These are phyloP conservation scores for Xiphophorus maculatus DNA, from an alignment of 2,113 vertebrate genomes.

Conservation along the genomic window DNA sequence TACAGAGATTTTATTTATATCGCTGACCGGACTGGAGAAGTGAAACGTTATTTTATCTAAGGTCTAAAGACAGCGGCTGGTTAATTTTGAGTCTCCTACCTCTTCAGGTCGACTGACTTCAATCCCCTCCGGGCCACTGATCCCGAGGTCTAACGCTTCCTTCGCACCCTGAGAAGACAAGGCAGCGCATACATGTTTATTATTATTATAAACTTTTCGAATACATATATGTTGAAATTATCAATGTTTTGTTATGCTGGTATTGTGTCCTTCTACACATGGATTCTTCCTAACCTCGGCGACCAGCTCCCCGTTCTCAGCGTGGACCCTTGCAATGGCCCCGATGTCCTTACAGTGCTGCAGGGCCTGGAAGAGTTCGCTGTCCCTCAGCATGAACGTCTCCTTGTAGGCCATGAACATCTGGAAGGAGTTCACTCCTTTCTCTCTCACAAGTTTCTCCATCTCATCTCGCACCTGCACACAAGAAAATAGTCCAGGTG, in stretches of 20 bases:
- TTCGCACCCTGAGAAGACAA: conserved; percentile 86
- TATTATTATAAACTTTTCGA: no score
- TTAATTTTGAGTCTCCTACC: conserved; percentile 70
- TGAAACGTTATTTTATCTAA: background rate
- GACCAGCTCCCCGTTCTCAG: conserved; percentile 96
- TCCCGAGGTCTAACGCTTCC: conserved; percentile 92
- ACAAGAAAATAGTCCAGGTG: background rate
- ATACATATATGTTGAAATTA: background rate
- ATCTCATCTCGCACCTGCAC: conserved; percentile 91
- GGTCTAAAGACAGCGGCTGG: no score
- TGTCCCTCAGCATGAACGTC: conserved; percentile 94
- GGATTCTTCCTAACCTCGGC: conserved; percentile 84
- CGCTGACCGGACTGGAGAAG: background rate
- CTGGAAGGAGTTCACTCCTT: conserved; percentile 97
- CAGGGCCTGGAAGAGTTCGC: conserved; percentile 93
- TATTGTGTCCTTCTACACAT: background rate
- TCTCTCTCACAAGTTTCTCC: conserved; percentile 93
- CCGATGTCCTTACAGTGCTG: conserved; percentile 93
- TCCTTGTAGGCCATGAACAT: conserved; percentile 99
- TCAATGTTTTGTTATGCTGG: background rate
- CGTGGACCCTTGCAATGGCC: conserved; percentile 90
- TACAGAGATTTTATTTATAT: background rate
- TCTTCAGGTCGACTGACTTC: conserved; percentile 97
- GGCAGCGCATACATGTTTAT: background rate
- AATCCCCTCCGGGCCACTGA: conserved; percentile 94